Percentiles rank a stretch among this genome's conserved stretches.
Conservation (phyloP, 2,797 vertebrate genomes). For the Bovichtus diacanthus region DNA sequence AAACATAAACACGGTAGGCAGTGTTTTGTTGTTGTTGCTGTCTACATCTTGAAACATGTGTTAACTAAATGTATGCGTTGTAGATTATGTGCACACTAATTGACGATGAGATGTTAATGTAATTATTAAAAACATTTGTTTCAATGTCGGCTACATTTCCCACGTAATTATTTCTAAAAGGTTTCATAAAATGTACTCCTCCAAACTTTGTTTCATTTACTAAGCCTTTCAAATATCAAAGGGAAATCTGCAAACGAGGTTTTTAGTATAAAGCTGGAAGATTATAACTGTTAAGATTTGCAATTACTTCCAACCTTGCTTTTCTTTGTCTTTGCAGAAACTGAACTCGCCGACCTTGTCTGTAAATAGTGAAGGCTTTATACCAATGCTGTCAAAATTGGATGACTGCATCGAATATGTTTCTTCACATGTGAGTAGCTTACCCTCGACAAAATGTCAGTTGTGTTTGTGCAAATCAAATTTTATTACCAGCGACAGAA, state of each 20-base stretch:
- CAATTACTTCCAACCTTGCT: not conserved
- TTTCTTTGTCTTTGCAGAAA: slow-evolving; percentile 87
- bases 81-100: not conserved
- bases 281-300: not conserved
- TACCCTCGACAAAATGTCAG: not conserved
- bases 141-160: slow-evolving; percentile 4
- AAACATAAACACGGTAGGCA: slow-evolving; percentile 93
- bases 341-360: slow-evolving; percentile 95
- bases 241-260: too few species aligned
- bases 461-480: slow-evolving; percentile 1
- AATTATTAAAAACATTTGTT: not conserved
- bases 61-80: not conserved
- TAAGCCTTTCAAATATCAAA: not conserved
- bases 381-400: slow-evolving; percentile 96
- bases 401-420: slow-evolving; percentile 98
- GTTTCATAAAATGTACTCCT: not conserved
- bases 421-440: slow-evolving; percentile 93
- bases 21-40: not conserved
- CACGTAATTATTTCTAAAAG: not conserved
- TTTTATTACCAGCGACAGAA: not conserved
- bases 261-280: slow-evolving; percentile 11
- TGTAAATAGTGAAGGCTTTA: slow-evolving; percentile 97
- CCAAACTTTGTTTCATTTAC: not conserved
- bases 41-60: not conserved
- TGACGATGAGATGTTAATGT: not conserved